Base-by-base conservation (phyloP, 2,888 invertebrate genomes). In the Stenolophus ochropezus region DNA sequence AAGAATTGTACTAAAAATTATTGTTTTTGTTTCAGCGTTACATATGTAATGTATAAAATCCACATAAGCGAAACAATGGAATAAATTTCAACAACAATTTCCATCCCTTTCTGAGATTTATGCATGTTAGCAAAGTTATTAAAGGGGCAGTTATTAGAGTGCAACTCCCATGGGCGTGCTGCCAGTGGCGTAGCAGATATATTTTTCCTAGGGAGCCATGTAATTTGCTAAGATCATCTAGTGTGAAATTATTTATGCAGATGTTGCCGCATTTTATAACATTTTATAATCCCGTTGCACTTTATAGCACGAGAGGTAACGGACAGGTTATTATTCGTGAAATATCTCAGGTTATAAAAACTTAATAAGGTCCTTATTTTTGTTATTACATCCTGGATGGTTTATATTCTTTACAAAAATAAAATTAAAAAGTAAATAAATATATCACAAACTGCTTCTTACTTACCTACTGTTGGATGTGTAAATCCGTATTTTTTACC, bases 211-310 rank as follows among this genome's bases (percentile, higher is more conserved):
- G 61, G 61, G 61, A 61, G n/a, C 25, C 20, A 25, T 14, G 61
- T 61, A 61, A 61, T 61, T 25, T 61, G 61, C 11, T n/a, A 61
- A 23, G 21, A 61, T 61, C 61, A 61, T 61, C 23, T n/a, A 61
- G 14, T 25, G 61, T 61, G 61, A 61, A 61, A 61, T 61, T 61
- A 61, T 61, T 61, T 61, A 61, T 61, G 61, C 25, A 61, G 61
- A 61, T 61, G 14, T 61, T n/a, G 33, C 11, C 11, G 33, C 33
- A 42, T 42, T 42, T 42, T 42, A 42, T 42, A 42, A 42, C 33
- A 42, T 42, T 42, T 42, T 42, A 42, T 42, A 42, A 42, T 42
- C 33, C 11, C 33, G 33, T 8, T 42, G 33, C 33, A 42, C 11
- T 42, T 42, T 42, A 42, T 8, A 11, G 0, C 33, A 42, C 8